Conservation (phyloP, 2,113 vertebrate species). For the Gallinago paraguaiae region DNA sequence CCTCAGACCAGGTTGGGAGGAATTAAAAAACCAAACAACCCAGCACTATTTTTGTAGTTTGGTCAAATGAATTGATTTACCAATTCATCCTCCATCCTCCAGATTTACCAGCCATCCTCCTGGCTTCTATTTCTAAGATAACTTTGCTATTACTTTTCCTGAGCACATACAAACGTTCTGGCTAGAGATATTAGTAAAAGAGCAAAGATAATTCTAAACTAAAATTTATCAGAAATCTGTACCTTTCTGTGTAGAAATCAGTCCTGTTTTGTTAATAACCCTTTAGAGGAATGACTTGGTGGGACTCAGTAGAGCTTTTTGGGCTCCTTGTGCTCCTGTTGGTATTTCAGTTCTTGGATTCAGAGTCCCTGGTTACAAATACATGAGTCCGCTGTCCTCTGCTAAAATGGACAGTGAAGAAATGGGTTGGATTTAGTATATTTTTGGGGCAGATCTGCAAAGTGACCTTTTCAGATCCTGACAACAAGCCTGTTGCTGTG, state of each 20-base stretch:
- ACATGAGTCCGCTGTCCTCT: fast-evolving
- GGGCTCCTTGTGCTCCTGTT: fast-evolving
- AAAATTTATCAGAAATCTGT: fast-evolving
- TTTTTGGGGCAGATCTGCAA: neutral
- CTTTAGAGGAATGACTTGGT: neutral
- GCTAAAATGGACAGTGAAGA: fast-evolving
- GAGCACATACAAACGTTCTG: neutral
- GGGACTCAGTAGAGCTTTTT: too few species aligned
- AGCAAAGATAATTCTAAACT: neutral
- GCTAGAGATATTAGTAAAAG: neutral
- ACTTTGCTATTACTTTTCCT: neutral
- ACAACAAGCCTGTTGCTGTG: fast-evolving
- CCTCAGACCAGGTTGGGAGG: neutral
- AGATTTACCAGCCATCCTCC: fast-evolving
- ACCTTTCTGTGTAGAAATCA: neutral
- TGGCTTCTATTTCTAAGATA: neutral
- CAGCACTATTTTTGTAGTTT: neutral
- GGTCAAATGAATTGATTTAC: neutral
- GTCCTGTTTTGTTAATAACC: neutral
- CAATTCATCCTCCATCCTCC: too few species aligned
- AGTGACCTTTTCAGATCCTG: neutral
- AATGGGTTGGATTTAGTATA: neutral
- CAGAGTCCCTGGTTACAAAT: fast-evolving
- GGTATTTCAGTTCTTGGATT: neutral
- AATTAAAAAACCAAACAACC: neutral